Conservation (phyloP, 2,113 vertebrate genomes). For the Tonatia bakeri region DNA sequence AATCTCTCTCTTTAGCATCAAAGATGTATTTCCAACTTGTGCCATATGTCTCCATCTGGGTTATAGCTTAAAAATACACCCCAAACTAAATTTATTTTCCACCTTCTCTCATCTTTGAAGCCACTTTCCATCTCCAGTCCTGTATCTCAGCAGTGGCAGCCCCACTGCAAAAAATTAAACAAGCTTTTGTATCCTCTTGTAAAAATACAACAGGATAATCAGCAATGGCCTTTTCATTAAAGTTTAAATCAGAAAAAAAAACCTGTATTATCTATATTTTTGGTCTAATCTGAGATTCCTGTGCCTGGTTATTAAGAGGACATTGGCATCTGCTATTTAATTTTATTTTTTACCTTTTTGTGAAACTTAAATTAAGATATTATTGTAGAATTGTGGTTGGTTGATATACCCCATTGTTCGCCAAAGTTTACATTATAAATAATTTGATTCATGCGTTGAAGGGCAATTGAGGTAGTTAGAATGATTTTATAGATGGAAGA, state of each 20-base stretch:
- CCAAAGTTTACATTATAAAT: background rate
- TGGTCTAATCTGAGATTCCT: background rate
- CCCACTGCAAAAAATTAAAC: background rate
- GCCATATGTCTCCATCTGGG: background rate
- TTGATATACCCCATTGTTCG: background rate
- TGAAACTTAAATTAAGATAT: background rate
- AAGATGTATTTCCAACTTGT: background rate
- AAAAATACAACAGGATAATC: background rate
- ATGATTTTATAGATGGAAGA: background rate
- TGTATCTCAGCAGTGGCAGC: background rate
- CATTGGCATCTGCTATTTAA: background rate
- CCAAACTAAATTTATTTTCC: background rate
- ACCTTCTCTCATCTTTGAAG: background rate
- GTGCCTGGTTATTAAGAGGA: background rate
- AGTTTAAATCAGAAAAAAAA: background rate
- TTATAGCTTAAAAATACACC: background rate
- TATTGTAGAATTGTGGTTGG: background rate
- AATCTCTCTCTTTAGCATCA: background rate
- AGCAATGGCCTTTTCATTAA: background rate
- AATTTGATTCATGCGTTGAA: conserved; percentile 9
- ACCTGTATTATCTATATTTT: background rate
- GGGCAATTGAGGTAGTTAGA: background rate
- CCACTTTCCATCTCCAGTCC: background rate
- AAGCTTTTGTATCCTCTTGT: background rate
- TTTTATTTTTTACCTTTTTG: background rate